Evolutionary conservation across 2,888 invertebrate species (phyloP), one percentile per base, ranked within the genome.

Genomic region (Metopia argyrocephala): DNA sequence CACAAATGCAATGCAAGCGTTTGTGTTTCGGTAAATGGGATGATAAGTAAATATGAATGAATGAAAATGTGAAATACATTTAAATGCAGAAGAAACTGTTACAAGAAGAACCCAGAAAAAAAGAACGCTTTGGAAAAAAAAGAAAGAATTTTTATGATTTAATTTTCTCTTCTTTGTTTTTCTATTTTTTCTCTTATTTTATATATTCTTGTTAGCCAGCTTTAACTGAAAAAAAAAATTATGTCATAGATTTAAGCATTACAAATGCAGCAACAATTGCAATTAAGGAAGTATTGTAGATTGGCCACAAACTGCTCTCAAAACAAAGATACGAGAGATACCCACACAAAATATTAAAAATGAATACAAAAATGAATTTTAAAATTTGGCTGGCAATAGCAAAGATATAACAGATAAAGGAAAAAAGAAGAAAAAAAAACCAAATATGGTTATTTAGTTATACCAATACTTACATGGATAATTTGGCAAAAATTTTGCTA

Each of bases 21-120:
- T 18, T 57, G 5, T 57, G 48, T 64, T 20, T 57, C 38, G n/a
- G 21, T 59, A 50, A 75, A 23, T 15, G 38, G 38, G 18, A 70
- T n/a, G n/a, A n/a, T 64, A 69, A 76, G 65, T 64, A 74, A 74
- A 74, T 74, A 69, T 74, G n/a, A n/a, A n/a, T n/a, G n/a, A n/a
- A n/a, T n/a, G 68, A 76, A 66, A 78, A 70, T 74, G 27, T 56
- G 45, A 68, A 79, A 52, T 66, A 62, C 25, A 62, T 76, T 66
- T 23, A 50, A 76, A 71, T 66, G 52, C 21, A 65, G 45, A 64
- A 69, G 38, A 2, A 21, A 38, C 23, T 45, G 2, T 28, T 45
- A 21, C 21, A 20, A 46, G 21, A 20, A 23, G 25, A 5, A 9
- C 48, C 61, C 9, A 20, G 38, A 78, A 70, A 50, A 48, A 3